Evolutionary conservation across 2,888 invertebrate genomes (phyloP), one percentile per base, ranked within the genome.

Genomic region (Resseliella maxima): DNA sequence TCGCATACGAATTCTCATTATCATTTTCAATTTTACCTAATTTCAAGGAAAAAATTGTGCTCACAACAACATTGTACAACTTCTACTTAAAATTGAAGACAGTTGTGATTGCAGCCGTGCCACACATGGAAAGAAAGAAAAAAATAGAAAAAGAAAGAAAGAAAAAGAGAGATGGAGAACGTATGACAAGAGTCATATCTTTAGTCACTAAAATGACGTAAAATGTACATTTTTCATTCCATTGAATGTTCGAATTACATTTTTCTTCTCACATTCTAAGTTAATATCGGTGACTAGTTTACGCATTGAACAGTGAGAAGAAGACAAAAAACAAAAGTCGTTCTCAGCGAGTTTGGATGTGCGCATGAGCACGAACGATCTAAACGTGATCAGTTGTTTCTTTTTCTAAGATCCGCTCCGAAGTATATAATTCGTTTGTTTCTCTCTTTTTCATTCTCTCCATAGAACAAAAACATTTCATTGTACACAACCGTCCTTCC

Each of bases 141-240:
- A 18, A 50, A 50, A 50, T 15, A 50, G 46, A 50, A 18, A 41
- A 41, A 2, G 12, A 18, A 8, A 50, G 46, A 50, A 18, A 50
- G 18, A 50, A 50, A n/a, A n/a, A n/a, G n/a, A n/a, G n/a, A n/a
- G n/a, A n/a, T n/a, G n/a, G n/a, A 50, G 21, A 50, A 2, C 50
- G 18, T 18, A 6, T 50, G 18, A 50, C 50, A 50, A 50, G 50
- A 50, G 18, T 15, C 31, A 15, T 72, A 72, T 31, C 12, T 72
- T 72, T 50, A 15, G 8, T 31, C 31, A 27, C 15, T 31, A 72
- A 59, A 72, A 72, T 72, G 72, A 72, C 72, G 72, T 72, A 31
- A 72, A 72, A 31, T n/a, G 31, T 72, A 15, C 72, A 72, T 72
- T 72, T 72, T 72, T 15, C 72, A 59, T 59, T 59, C 24, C 59